Conservation (phyloP, 2,113 vertebrate genomes). For the Rhineura floridana region DNA sequence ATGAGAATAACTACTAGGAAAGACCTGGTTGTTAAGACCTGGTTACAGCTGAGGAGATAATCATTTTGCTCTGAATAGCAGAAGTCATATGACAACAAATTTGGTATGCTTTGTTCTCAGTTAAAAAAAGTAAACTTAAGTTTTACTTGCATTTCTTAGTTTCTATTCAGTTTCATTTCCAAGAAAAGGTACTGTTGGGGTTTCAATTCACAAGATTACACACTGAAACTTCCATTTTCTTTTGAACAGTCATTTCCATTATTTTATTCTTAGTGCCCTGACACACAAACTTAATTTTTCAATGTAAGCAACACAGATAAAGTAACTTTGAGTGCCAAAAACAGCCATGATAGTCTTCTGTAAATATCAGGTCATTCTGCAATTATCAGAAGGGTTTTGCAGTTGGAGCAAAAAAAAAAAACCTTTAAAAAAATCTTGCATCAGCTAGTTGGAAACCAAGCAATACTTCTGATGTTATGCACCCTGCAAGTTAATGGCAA, state of each 20-base stretch:
- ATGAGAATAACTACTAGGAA: background rate
- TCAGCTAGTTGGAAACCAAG: background rate
- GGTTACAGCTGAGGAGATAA: background rate
- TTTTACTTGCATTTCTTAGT: constrained; percentile 25
- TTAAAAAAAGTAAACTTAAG: background rate
- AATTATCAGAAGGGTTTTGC: background rate
- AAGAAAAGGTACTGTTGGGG: background rate
- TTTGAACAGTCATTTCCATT: background rate
- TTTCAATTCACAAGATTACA: background rate
- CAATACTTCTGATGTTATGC: background rate
- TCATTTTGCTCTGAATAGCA: background rate
- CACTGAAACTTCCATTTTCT: background rate
- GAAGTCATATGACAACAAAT: background rate
- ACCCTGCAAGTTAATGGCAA: constrained; percentile 5
- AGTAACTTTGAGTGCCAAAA: background rate
- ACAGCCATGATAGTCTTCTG: background rate
- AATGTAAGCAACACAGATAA: background rate
- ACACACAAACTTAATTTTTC: background rate
- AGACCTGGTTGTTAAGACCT: background rate
- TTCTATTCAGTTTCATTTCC: background rate
- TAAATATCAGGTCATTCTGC: background rate
- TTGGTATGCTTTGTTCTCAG: background rate
- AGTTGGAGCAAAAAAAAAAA: constrained; percentile 13
- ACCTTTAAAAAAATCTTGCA: background rate
- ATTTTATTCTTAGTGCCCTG: background rate